Percentiles rank a stretch among this genome's conserved stretches.
phyloP scores from a whole-genome alignment of 2,113 vertebrate species.

The Bos javanicus region DNA sequence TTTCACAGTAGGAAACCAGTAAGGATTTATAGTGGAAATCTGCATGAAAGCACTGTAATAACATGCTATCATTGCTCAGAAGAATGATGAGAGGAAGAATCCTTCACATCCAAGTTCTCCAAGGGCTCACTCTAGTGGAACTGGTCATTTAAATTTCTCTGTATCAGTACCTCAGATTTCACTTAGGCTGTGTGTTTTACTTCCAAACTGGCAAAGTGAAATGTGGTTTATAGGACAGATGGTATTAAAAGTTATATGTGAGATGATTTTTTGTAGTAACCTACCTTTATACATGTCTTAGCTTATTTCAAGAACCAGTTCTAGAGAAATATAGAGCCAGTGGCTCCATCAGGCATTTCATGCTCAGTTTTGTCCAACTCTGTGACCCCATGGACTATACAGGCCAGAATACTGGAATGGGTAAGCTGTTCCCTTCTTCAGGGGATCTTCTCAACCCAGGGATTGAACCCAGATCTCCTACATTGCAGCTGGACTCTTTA shows the following conservation, averaged over 20 bases:
- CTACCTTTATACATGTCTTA: neutral
- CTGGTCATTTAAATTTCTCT: neutral
- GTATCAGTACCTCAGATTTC: neutral
- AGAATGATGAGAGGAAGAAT: neutral
- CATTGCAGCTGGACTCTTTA: neutral
- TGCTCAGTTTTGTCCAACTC: neutral
- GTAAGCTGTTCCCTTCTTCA: neutral
- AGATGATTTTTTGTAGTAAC: neutral
- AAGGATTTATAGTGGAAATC: neutral
- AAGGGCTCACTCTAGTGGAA: neutral
- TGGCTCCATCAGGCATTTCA: neutral
- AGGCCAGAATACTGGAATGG: neutral
- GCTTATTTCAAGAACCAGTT: neutral
- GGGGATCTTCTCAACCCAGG: neutral
- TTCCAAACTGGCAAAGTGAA: neutral
- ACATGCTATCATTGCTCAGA: neutral
- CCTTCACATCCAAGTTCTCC: neutral
- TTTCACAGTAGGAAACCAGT: neutral
- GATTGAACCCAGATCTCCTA: neutral
- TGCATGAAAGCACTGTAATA: neutral
- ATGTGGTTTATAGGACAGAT: neutral
- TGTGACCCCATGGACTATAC: neutral
- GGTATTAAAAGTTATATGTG: neutral
- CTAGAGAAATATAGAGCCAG: neutral
- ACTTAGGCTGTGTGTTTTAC: neutral